A percentile compares a stretch with the other conserved stretches of the same genome.
These are phyloP conservation scores for Bufotes viridis DNA, from an alignment of 2,797 vertebrate species.

Conservation along the genomic window DNA sequence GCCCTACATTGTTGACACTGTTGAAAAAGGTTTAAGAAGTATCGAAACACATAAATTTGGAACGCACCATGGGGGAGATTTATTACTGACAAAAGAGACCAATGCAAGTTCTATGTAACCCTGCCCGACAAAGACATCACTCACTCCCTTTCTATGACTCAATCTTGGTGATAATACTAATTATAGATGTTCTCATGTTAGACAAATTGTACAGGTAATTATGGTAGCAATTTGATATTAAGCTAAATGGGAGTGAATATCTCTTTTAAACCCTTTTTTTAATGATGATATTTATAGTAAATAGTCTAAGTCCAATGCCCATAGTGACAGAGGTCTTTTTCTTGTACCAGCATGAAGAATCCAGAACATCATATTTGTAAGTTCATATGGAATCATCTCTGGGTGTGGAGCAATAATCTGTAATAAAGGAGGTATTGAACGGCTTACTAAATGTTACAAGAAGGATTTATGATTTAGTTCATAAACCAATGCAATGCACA, in stretches of 20 bases:
- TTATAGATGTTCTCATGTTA: not conserved
- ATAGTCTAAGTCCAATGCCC: not conserved
- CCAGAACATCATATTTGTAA: constrained; percentile 13
- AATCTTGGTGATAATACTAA: too few species aligned
- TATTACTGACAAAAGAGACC: too few species aligned
- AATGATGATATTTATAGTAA: not conserved
- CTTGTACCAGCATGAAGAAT: constrained; percentile 30
- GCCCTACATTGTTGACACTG: too few species aligned
- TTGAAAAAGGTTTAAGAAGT: too few species aligned
- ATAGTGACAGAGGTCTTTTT: not conserved
- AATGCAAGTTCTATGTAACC: too few species aligned
- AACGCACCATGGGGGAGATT: too few species aligned
- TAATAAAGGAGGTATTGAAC: constrained; percentile 6
- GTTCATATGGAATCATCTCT: constrained; percentile 32
- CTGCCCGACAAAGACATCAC: too few species aligned
- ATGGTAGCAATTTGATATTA: not conserved
- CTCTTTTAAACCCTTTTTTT: not conserved
- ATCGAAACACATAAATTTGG: too few species aligned
- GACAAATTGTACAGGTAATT: not conserved
- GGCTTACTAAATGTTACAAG: not conserved
- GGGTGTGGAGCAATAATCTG: constrained; percentile 31
- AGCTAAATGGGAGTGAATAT: not conserved
- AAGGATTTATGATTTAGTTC: not conserved
- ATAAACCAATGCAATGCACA: not conserved
- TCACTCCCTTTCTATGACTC: too few species aligned